phyloP scores from a whole-genome alignment of 1,140 invertebrate species.

The Trichoplusia ni region DNA sequence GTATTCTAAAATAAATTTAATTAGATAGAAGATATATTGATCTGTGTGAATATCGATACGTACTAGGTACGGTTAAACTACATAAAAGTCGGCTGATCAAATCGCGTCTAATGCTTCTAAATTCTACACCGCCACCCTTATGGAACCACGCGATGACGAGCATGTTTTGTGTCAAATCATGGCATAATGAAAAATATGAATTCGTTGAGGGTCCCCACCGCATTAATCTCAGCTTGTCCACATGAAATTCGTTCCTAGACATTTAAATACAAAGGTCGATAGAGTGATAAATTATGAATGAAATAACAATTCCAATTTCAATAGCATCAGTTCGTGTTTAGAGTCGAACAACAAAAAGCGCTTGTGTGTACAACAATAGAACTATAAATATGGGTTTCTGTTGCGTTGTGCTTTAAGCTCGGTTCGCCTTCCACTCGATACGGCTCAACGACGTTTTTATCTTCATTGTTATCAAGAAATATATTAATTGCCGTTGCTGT shows the following conservation, averaged over 20 bases:
- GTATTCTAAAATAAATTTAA: slow-evolving; percentile 22
- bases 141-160: slow-evolving; percentile 58
- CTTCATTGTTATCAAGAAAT: slow-evolving; percentile 52
- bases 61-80: not conserved
- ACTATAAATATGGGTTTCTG: slow-evolving; percentile 68
- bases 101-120: slow-evolving; percentile 36
- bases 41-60: not conserved
- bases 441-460: slow-evolving; percentile 51
- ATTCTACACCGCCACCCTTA: slow-evolving; percentile 44
- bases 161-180: slow-evolving; percentile 68
- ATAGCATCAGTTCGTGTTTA: slow-evolving; percentile 61
- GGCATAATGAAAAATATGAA: slow-evolving; percentile 66
- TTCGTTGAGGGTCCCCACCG: slow-evolving; percentile 41
- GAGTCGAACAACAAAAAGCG: slow-evolving; percentile 58
- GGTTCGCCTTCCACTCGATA: slow-evolving; percentile 54
- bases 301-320: slow-evolving; percentile 67
- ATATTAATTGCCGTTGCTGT: slow-evolving; percentile 55
- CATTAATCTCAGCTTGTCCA: slow-evolving; percentile 63
- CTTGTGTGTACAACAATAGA: slow-evolving; percentile 65
- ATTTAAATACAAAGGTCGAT: slow-evolving; percentile 73
- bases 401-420: slow-evolving; percentile 55
- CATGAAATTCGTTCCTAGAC: slow-evolving; percentile 57
- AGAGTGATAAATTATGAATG: slow-evolving; percentile 74
- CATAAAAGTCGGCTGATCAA: too few relatives aligned
- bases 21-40: not conserved